phyloP scores from a whole-genome alignment of 1,140 invertebrate species.

The Drosophila willistoni region DNA sequence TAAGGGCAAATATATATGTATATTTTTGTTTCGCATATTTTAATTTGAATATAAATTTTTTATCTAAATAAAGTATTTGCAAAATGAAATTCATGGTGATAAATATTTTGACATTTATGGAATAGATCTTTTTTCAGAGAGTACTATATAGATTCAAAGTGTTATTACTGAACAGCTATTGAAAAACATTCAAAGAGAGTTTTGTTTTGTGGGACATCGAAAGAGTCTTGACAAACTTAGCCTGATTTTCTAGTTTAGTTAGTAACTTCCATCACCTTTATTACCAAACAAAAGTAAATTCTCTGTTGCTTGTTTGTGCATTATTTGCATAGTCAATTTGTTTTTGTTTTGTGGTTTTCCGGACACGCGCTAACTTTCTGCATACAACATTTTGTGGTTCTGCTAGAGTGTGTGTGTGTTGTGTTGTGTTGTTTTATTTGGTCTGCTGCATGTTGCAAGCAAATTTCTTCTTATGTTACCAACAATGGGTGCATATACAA shows the following conservation, averaged over 20 bases:
- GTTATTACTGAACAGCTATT: too few species aligned
- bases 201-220: too few species aligned
- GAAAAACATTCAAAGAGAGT: too few species aligned
- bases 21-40: background rate
- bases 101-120: too few species aligned
- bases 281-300: background rate
- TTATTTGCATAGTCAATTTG: conserved; percentile 25
- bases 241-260: background rate
- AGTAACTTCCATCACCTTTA: background rate
- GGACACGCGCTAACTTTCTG: background rate
- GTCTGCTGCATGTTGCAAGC: conserved; percentile 62
- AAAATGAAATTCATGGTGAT: too few species aligned
- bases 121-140: too few species aligned
- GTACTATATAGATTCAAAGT: too few species aligned
- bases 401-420: conserved; percentile 40
- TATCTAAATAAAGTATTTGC: background rate
- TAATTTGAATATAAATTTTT: background rate
- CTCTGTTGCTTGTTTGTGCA: background rate
- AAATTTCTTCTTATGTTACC: conserved; percentile 16
- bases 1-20: background rate
- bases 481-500: conserved; percentile 22
- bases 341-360: conserved; percentile 44
- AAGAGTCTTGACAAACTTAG: background rate
- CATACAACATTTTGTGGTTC: conserved; percentile 17
- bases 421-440: background rate